Percentiles rank a stretch among this genome's conserved stretches.
Conservation (phyloP, 2,797 vertebrate species). For the Tenualosa thibaudeaui region DNA sequence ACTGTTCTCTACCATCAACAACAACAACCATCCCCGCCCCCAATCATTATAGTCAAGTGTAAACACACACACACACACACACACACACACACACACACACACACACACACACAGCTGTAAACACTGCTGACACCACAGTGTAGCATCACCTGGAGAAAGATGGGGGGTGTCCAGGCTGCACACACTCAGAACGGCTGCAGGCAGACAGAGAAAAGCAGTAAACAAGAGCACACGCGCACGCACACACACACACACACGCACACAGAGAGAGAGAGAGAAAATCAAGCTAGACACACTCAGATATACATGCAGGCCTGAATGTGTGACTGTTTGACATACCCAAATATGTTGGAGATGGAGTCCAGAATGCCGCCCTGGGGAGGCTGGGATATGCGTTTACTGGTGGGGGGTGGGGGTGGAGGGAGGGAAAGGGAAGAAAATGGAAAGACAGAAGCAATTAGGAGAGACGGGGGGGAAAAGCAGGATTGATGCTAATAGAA, state of each 20-base stretch:
- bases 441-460: not conserved
- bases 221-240: slow-evolving; percentile 23
- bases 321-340: slow-evolving; percentile 77
- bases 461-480: not conserved
- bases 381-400: slow-evolving; percentile 87
- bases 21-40: not conserved
- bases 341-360: slow-evolving; percentile 98
- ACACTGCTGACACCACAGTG: slow-evolving; percentile 36
- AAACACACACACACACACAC: not conserved
- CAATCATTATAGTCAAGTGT: not conserved
- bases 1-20: not conserved
- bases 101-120: slow-evolving; percentile 28
- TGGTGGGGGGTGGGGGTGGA: slow-evolving; percentile 50
- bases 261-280: not conserved
- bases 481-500: not conserved
- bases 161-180: slow-evolving; percentile 83
- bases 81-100: not conserved
- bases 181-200: slow-evolving; percentile 87
- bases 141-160: slow-evolving; percentile 82
- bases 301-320: not conserved
- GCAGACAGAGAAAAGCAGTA: slow-evolving; percentile 51
- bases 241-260: slow-evolving; percentile 2
- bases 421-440: not conserved
- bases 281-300: not conserved
- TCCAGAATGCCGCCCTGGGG: slow-evolving; percentile 90